Evolutionary conservation across 2,113 vertebrate genomes (phyloP).

Genomic region (Bungarus multicinctus): DNA sequence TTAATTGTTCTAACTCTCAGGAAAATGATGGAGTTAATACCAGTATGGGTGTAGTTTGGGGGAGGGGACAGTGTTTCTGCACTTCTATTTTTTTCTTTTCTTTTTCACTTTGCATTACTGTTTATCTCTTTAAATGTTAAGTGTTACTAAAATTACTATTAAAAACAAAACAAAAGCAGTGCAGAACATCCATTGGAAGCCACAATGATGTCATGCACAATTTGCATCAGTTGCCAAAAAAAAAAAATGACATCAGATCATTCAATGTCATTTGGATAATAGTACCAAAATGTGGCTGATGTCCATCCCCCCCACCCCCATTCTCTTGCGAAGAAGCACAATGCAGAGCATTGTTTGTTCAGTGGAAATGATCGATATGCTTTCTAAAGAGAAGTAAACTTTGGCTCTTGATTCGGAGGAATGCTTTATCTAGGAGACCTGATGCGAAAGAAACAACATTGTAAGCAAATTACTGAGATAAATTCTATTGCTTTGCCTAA

Average conservation of each 20-base stretch:
- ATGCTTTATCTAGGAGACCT: neutral
- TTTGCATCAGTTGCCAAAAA: neutral
- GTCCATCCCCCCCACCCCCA: neutral
- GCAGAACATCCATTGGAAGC: neutral
- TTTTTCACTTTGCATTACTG: neutral
- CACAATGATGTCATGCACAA: neutral
- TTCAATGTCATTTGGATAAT: neutral
- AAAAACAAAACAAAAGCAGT: neutral
- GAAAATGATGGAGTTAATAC: neutral
- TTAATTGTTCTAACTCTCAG: too few species aligned
- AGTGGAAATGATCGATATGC: neutral
- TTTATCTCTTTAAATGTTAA: neutral
- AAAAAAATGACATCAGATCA: neutral
- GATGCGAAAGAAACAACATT: constrained; percentile 34
- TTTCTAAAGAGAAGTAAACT: neutral
- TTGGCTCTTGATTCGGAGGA: neutral
- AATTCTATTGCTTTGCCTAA: constrained; percentile 8
- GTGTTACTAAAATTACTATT: neutral
- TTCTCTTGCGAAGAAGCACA: neutral
- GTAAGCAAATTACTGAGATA: constrained; percentile 10
- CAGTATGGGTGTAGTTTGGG: neutral
- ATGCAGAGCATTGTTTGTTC: accelerated
- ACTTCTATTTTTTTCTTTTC: neutral
- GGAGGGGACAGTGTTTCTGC: neutral
- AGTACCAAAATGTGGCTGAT: neutral